A percentile compares a stretch with the other conserved stretches of the same genome.
phyloP scores from a whole-genome alignment of 2,888 invertebrate species.

The Nomada goodeniana region DNA sequence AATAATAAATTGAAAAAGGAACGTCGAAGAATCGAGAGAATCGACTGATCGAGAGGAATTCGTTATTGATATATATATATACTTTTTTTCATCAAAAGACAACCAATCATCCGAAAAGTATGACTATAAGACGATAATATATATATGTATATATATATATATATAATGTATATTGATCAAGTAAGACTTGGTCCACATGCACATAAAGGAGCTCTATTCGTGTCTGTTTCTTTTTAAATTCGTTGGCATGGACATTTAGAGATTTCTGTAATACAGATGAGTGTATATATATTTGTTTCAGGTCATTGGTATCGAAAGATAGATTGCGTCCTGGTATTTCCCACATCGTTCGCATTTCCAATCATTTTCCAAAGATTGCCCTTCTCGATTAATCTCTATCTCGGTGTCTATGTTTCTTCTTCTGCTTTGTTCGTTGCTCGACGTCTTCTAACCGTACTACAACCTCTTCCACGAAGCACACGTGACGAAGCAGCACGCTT shows the following conservation, averaged over 20 bases:
- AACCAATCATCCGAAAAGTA: constrained; percentile 78
- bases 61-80: constrained; percentile 29
- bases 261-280: constrained; percentile 8
- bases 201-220: constrained; percentile 32
- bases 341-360: constrained; percentile 69
- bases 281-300: not conserved
- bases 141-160: constrained; percentile 48
- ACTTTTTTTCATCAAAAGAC: constrained; percentile 69
- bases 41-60: constrained; percentile 67
- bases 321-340: constrained; percentile 77
- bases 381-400: constrained; percentile 39
- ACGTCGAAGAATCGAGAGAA: constrained; percentile 68
- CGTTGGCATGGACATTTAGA: constrained; percentile 38
- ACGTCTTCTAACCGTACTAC: constrained; percentile 46
- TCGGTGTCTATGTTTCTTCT: constrained; percentile 18
- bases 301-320: constrained; percentile 50
- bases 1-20: constrained; percentile 75
- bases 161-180: constrained; percentile 84
- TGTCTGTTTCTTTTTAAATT: constrained; percentile 42
- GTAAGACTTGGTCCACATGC: constrained; percentile 81
- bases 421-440: constrained; percentile 45
- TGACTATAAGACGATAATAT: constrained; percentile 55
- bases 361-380: constrained; percentile 45
- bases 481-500: constrained; percentile 30
- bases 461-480: constrained; percentile 39